phyloP scores from a whole-genome alignment of 2,113 vertebrate genomes.

The Numida meleagris region DNA sequence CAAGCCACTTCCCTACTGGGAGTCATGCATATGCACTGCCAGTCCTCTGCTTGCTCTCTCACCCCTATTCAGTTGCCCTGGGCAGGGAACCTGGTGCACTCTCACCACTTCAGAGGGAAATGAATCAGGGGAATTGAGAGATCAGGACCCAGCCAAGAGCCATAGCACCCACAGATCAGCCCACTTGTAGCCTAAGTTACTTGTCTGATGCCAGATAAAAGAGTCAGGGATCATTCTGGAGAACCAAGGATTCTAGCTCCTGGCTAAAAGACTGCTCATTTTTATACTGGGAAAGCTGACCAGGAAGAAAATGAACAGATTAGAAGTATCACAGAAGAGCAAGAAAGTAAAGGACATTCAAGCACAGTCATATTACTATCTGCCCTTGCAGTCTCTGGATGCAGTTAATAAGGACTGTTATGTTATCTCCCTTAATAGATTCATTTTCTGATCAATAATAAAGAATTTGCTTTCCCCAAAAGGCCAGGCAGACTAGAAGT shows the following conservation, averaged over 20 bases:
- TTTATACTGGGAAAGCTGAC: background rate
- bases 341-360: background rate
- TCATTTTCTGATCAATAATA: conserved; percentile 30
- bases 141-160: background rate
- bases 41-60: background rate
- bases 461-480: conserved; percentile 11
- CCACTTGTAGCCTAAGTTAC: fast-evolving
- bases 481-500: background rate
- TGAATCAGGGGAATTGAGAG: fast-evolving
- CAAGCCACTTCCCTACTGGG: background rate
- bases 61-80: background rate
- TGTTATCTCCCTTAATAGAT: background rate
- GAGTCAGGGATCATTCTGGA: background rate
- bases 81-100: background rate
- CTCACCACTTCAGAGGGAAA: fast-evolving
- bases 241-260: background rate
- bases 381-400: background rate
- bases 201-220: background rate
- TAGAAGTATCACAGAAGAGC: background rate
- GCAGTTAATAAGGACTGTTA: background rate
- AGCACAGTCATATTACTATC: background rate
- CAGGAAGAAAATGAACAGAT: background rate
- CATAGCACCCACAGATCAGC: background rate
- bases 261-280: background rate
- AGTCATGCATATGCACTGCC: background rate